phyloP scores from a whole-genome alignment of 2,888 invertebrate genomes.

The Polydrusus tereticollis region DNA sequence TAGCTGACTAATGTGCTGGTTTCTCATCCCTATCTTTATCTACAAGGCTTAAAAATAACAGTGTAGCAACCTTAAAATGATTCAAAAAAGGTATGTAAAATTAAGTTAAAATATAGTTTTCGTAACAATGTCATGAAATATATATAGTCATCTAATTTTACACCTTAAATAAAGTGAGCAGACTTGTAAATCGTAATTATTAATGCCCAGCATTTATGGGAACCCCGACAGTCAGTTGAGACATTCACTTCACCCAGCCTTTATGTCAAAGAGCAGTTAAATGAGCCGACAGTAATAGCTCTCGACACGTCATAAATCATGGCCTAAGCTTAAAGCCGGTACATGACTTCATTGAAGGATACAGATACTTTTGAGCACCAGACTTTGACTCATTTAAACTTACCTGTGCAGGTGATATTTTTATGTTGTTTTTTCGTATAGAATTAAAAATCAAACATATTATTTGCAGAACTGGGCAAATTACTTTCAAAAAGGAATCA shows the following conservation, averaged over 20 bases:
- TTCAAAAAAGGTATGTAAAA: too few species aligned
- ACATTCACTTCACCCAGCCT: background rate
- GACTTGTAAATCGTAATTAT: background rate
- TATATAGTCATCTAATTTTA: too few species aligned
- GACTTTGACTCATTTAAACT: background rate
- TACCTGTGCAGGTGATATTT: background rate
- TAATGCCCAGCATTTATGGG: background rate
- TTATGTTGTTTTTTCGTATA: background rate
- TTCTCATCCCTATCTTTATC: too few species aligned
- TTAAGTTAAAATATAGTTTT: too few species aligned
- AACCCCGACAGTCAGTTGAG: background rate
- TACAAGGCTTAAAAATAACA: too few species aligned
- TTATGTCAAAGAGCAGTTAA: background rate
- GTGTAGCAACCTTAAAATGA: too few species aligned
- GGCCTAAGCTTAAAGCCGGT: background rate
- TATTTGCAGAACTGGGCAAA: too few species aligned
- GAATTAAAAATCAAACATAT: too few species aligned
- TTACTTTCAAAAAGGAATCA: too few species aligned
- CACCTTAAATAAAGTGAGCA: too few species aligned
- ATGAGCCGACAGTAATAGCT: background rate
- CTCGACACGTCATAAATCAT: background rate
- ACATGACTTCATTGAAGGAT: background rate
- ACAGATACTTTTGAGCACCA: background rate
- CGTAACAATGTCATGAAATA: too few species aligned
- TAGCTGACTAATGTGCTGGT: too few species aligned